Evolutionary conservation across 2,797 vertebrate genomes (phyloP), one percentile per base, ranked within the genome.

Genomic region (Cynodonichthys magdalenae): DNA sequence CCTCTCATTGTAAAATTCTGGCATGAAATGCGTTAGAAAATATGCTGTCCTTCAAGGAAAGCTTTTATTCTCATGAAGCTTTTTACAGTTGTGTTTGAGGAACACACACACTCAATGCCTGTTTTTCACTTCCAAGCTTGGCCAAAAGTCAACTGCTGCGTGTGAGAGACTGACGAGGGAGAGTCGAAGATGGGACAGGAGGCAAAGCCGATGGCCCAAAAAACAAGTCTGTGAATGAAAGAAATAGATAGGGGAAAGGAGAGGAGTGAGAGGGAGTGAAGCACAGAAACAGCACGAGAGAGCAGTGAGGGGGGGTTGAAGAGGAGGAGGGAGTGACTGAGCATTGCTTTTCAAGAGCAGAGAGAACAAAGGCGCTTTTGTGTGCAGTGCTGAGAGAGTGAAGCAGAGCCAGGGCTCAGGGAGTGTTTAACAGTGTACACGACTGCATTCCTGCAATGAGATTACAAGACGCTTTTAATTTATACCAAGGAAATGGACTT

Each of bases 391-490:
- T 92, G 92, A 88, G 92, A 92, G 92, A 89, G 87, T 89, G 93
- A 90, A 92, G 88, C 89, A 80, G 85, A 93, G 89, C 91, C 91
- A 92, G 90, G 82, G 87, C 87, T 93, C 90, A 90, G 92, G 92
- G 93, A 94, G 93, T 92, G 92, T 92, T 93, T 92, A 92, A 92
- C 90, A 91, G 87, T 90, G 92, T 90, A 89, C 91, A 93, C 82
- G 90, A 93, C 93, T 92, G 90, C 93, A 94, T 94, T 94, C 93
- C 92, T 93, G 87, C 90, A 87, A 84, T 92, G 89, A 90, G 92
- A 94, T 94, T 94, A 93, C 91, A 92, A 92, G 92, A 93, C 87
- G 83, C 87, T 91, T 93, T 93, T 93, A 91, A 94, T 94, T 93
- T 92, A 92, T 86, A 87, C 91, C 91, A 86, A 93, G 91, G 92